Conservation (phyloP, 2,888 invertebrate species). For the Pristionchus arcanus region DNA sequence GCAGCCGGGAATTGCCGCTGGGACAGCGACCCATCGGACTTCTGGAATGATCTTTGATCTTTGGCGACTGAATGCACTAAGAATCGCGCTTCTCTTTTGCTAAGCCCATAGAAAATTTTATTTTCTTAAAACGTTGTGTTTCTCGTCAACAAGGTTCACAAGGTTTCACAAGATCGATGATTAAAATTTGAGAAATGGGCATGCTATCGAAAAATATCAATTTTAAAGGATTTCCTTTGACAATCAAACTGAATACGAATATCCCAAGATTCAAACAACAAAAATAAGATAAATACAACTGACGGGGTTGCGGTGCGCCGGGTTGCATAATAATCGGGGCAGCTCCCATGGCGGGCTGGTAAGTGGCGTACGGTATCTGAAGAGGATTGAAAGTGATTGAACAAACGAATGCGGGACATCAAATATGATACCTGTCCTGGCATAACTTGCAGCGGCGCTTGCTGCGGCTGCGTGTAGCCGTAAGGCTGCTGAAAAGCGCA, state of each 20-base stretch:
- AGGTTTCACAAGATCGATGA: neutral
- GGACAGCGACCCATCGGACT: neutral
- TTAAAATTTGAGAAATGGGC: too few relatives aligned
- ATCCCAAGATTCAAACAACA: neutral
- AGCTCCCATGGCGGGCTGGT: neutral
- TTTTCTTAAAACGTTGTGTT: neutral
- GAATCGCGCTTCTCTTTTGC: too few relatives aligned
- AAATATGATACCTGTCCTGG: neutral
- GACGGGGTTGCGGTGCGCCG: conserved; percentile 29
- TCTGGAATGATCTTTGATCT: neutral
- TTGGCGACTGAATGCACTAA: too few relatives aligned
- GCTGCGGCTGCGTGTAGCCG: neutral
- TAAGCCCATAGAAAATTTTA: too few relatives aligned
- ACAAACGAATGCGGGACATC: too few relatives aligned
- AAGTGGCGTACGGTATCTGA: neutral
- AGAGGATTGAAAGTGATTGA: neutral
- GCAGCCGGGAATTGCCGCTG: neutral
- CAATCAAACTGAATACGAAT: neutral
- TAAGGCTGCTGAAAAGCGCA: neutral
- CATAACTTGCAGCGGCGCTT: neutral
- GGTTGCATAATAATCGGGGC: conserved; percentile 12
- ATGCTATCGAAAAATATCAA: too few relatives aligned
- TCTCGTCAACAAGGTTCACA: too few relatives aligned
- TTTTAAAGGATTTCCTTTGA: too few relatives aligned
- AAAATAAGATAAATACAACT: neutral